phyloP scores from a whole-genome alignment of 2,888 invertebrate species.

The Watsonalla binaria region DNA sequence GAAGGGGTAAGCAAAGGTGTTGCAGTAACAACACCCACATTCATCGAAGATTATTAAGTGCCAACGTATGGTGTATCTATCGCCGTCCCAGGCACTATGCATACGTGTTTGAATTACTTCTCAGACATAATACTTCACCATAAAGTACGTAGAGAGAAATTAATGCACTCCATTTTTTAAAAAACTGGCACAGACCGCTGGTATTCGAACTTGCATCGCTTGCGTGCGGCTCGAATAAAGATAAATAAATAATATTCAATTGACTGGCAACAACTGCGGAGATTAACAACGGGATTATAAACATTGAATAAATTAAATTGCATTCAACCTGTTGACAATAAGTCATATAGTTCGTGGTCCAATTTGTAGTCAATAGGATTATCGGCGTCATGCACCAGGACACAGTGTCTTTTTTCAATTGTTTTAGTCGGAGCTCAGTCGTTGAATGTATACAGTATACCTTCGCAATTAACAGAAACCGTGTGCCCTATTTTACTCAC shows the following conservation, averaged over 20 bases:
- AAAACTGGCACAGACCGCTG: too few relatives aligned
- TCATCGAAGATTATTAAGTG: too few relatives aligned
- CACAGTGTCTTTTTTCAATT: not conserved
- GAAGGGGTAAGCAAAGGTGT: too few relatives aligned
- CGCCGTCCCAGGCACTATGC: too few relatives aligned
- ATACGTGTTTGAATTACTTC: too few relatives aligned
- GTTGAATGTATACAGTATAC: not conserved
- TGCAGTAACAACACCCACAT: too few relatives aligned
- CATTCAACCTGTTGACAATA: constrained; percentile 18
- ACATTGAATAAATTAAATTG: constrained; percentile 21
- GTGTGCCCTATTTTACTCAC: too few relatives aligned
- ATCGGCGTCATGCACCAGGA: constrained; percentile 6
- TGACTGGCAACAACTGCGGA: not conserved
- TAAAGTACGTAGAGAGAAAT: too few relatives aligned
- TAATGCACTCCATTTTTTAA: too few relatives aligned
- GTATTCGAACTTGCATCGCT: too few relatives aligned
- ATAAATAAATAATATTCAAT: not conserved
- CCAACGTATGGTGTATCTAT: too few relatives aligned
- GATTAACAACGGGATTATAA: constrained; percentile 14
- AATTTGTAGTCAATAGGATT: constrained; percentile 27
- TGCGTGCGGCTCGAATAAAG: not conserved
- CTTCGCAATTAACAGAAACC: not conserved
- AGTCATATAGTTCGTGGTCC: constrained; percentile 23
- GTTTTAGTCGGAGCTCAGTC: not conserved
- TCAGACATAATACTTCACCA: too few relatives aligned